Conservation (phyloP, 1,140 invertebrate genomes). For the Alviniconcha marisindica region DNA sequence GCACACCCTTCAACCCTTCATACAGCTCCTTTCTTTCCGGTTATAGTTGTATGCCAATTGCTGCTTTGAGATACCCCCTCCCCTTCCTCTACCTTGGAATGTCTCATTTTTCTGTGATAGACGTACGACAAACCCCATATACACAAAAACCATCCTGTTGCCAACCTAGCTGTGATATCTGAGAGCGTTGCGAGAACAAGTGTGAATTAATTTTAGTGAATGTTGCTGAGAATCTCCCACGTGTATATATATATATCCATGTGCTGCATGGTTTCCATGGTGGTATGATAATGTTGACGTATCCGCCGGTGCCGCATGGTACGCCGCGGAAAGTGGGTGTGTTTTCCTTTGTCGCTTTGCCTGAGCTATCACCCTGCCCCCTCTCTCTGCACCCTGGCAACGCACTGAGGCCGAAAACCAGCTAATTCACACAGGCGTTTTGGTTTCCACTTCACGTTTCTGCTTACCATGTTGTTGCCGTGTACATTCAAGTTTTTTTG, state of each 20-base stretch:
- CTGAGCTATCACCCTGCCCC: background rate
- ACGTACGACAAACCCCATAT: background rate
- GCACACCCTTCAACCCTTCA: background rate
- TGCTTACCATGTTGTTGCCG: background rate
- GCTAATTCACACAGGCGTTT: background rate
- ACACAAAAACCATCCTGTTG: slow-evolving; percentile 38
- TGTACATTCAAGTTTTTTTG: background rate
- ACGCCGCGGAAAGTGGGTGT: slow-evolving; percentile 25
- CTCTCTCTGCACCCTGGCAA: slow-evolving; percentile 9
- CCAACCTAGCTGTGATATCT: slow-evolving; percentile 5
- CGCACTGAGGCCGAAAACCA: background rate
- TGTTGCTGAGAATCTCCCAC: no score
- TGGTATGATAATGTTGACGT: no score
- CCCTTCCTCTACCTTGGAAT: no score
- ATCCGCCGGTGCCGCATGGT: no score
- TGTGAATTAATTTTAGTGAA: no score
- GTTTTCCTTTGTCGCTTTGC: background rate
- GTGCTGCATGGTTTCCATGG: background rate
- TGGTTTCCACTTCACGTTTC: background rate
- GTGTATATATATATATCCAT: background rate
- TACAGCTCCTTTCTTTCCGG: background rate
- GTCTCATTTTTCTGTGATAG: no score
- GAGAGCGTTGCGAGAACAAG: no score
- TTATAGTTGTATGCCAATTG: no score
- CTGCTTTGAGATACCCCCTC: no score